A percentile compares a stretch with the other conserved stretches of the same genome.
phyloP scores from a whole-genome alignment of 35 echinoderm and acorn worm species.

The Heliocidaris erythrogramma region DNA sequence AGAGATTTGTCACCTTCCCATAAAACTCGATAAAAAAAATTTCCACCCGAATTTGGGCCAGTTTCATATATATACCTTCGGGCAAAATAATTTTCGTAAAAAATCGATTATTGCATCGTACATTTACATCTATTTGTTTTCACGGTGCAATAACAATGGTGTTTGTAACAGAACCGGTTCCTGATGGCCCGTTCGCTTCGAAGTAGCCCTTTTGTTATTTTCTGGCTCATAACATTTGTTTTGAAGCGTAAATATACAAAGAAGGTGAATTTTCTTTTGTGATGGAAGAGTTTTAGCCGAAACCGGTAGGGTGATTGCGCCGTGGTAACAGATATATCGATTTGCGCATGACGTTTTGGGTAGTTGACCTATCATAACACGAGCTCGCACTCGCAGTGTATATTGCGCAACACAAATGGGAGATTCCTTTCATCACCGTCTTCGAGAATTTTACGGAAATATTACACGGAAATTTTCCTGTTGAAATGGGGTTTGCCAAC shows the following conservation, averaged over 20 bases:
- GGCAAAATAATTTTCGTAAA: too few relatives aligned
- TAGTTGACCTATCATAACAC: conserved; percentile 8
- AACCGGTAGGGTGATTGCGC: background rate
- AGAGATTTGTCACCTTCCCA: too few relatives aligned
- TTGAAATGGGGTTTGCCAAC: background rate
- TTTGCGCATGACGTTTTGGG: conserved; percentile 28
- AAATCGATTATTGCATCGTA: too few relatives aligned
- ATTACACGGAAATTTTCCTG: background rate
- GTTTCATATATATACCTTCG: too few relatives aligned
- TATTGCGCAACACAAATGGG: conserved; percentile 11
- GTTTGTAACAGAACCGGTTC: background rate
- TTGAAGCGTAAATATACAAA: background rate
- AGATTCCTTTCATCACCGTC: background rate
- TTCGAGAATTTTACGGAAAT: background rate
- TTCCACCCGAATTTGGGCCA: too few relatives aligned
- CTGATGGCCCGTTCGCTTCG: background rate
- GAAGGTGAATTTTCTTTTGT: background rate
- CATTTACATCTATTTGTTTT: too few relatives aligned
- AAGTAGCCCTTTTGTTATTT: background rate
- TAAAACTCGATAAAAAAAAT: too few relatives aligned
- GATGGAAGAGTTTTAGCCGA: background rate
- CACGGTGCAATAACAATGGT: background rate
- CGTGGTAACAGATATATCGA: background rate
- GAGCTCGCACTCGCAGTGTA: background rate
- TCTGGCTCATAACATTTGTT: background rate